Base-by-base conservation (phyloP, 37 sponge, comb jelly and placozoan species). In the Crambe crambe region DNA sequence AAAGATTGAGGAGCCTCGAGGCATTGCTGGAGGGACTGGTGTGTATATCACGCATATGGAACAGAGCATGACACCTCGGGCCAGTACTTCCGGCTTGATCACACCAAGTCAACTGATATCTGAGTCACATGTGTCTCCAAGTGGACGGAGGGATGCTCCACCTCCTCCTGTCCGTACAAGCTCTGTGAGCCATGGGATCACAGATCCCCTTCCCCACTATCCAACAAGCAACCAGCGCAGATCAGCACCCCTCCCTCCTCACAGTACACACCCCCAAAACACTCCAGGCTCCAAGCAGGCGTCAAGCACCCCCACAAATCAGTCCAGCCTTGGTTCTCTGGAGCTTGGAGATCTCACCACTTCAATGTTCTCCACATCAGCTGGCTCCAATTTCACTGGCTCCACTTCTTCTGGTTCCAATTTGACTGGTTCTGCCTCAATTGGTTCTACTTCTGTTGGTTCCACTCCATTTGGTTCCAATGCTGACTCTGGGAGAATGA, bases 101-200 rank as follows among this genome's bases (percentile, higher is more conserved):
- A n/a, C n/a, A n/a, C n/a, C n/a, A n/a, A n/a, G n/a, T n/a, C n/a
- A n/a, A n/a, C n/a, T 47, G 51, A 15, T 12, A 47, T 47, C 51
- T 15, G 51, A 47, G 51, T 12, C 51, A 47, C 6, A 47, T 15
- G 12, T 12, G 6, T 47, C 51, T 47, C 51, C 51, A 15, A 12
- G 51, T 6, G 51, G 51, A 47, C 51, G 51, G 51, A 47, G 12
- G 12, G 10, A 30, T 12, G 35, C 66, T 30, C 66, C 66, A 18
- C 10, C 34, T 30, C 32, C 66, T 31, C 66, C 66, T 31, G 34
- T 65, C 2, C 27, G 66, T 18, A 65, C 32, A 2, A 65, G 66
- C 66, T 65, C 66, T 9, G 30, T 65, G 17, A 65, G 34, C 66
- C 31, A 65, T 3, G 66, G 34, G 32, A 65, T 6, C 66, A 65